Percentiles rank a stretch among this genome's conserved stretches.
Conservation (phyloP, 2,113 vertebrate species). For the Petroica traversi region DNA sequence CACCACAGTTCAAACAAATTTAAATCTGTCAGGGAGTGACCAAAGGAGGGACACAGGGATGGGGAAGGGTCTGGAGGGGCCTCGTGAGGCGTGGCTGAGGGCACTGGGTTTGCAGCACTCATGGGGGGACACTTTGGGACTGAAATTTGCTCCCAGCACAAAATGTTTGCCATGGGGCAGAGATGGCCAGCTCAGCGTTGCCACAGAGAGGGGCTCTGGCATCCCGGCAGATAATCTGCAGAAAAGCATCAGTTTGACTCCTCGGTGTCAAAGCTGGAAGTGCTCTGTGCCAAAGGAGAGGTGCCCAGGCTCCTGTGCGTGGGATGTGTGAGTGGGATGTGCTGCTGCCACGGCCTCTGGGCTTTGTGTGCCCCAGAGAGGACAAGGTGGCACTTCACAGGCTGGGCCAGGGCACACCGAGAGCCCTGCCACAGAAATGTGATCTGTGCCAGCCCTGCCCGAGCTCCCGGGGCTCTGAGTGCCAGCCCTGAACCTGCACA, state of each 20-base stretch:
- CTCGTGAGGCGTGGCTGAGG: background rate
- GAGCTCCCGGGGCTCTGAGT: background rate
- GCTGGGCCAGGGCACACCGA: background rate
- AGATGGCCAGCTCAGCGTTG: background rate
- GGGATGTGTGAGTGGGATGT: background rate
- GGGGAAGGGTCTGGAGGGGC: background rate
- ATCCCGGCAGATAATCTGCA: background rate
- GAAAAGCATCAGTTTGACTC: rapidly evolving
- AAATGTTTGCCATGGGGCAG: rapidly evolving
- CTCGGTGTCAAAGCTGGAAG: background rate
- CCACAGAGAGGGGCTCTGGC: background rate
- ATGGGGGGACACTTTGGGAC: background rate
- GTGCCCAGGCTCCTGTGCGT: rapidly evolving
- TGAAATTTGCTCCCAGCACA: background rate
- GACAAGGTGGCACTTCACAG: background rate
- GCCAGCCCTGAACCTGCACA: background rate
- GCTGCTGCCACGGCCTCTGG: background rate
- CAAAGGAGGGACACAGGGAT: background rate
- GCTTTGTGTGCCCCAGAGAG: rapidly evolving
- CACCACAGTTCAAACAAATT: background rate
- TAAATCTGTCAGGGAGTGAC: background rate
- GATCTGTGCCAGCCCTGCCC: background rate
- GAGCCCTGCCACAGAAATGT: rapidly evolving
- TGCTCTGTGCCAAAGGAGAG: background rate
- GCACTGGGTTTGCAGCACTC: background rate